Percentiles rank a stretch among this genome's conserved stretches.
Conservation (phyloP, 2,888 invertebrate species). For the Bruchidius siliquastri region DNA sequence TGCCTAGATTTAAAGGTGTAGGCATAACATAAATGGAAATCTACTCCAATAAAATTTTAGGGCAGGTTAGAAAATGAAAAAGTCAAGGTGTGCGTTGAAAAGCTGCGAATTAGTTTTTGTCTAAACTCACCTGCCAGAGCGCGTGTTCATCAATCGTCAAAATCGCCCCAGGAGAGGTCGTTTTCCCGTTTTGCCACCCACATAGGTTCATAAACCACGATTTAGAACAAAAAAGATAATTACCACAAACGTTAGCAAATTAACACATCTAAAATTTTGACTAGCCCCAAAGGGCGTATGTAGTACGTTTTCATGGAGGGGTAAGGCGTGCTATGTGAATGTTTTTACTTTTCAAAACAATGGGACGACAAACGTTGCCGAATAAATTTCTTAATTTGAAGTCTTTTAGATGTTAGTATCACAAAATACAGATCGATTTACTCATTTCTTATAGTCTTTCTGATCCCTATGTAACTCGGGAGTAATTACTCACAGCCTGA, state of each 20-base stretch:
- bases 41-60: neutral
- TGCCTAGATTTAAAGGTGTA: neutral
- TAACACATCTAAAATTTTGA: neutral
- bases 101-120: neutral
- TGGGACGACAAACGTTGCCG: too few species aligned
- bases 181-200: neutral
- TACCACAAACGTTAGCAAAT: neutral
- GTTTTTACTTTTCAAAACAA: too few species aligned
- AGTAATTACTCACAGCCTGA: too few species aligned
- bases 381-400: too few species aligned
- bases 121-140: neutral
- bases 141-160: neutral
- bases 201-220: neutral
- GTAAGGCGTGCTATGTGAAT: too few species aligned
- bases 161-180: neutral
- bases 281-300: too few species aligned
- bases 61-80: neutral
- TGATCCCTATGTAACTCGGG: too few species aligned
- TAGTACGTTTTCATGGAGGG: too few species aligned
- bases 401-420: too few species aligned
- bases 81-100: neutral
- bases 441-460: too few species aligned
- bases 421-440: too few species aligned
- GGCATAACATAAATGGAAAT: neutral
- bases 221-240: neutral